Conservation (phyloP, 2,113 vertebrate genomes). For the Rhinolophus sinicus region DNA sequence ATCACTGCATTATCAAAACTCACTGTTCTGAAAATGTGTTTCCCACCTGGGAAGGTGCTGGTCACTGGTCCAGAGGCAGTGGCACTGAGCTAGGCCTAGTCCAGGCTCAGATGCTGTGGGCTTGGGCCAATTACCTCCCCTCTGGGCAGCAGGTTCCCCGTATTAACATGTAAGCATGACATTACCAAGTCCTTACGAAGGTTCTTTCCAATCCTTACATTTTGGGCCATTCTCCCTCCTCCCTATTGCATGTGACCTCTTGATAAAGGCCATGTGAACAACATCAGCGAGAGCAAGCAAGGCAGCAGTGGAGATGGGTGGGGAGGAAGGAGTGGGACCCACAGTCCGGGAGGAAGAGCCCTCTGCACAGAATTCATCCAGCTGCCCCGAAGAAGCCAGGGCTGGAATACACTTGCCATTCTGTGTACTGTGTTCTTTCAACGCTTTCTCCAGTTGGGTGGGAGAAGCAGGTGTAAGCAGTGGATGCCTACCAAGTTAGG, state of each 20-base stretch:
- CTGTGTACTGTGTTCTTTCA: background rate
- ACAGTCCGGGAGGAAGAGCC: background rate
- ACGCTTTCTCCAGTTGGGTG: background rate
- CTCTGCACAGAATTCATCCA: background rate
- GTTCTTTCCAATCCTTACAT: background rate
- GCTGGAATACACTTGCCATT: background rate
- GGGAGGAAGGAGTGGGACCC: background rate
- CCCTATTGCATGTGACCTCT: background rate
- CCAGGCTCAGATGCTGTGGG: background rate
- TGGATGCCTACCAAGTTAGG: background rate
- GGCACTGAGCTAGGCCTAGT: background rate
- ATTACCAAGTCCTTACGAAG: background rate
- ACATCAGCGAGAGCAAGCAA: background rate
- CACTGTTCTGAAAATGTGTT: background rate
- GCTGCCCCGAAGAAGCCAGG: background rate
- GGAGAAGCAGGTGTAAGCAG: background rate
- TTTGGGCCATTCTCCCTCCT: background rate
- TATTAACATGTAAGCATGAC: background rate
- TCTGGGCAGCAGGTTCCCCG: background rate
- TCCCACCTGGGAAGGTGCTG: background rate
- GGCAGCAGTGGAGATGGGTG: background rate
- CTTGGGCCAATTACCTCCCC: background rate
- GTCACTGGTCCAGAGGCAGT: background rate
- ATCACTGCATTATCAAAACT: slow-evolving; percentile 28
- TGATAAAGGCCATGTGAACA: background rate